Conservation (phyloP, 2,888 invertebrate species). For the Philonicus albiceps region DNA sequence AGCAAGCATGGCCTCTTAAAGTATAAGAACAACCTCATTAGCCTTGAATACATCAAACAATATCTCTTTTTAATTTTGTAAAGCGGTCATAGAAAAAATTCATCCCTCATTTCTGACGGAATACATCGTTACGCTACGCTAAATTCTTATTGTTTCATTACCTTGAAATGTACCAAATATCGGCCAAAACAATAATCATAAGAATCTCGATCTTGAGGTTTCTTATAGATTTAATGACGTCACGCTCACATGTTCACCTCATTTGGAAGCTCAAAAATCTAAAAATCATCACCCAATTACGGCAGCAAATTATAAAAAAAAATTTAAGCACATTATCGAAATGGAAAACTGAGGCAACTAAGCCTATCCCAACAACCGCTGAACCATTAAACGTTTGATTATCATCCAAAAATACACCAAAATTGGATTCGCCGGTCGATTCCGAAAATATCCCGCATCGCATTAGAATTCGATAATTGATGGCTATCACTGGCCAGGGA, state of each 20-base stretch:
- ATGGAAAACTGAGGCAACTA: background rate
- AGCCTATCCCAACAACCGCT: conserved; percentile 20
- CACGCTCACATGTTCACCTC: background rate
- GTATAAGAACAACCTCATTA: background rate
- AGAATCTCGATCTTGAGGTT: background rate
- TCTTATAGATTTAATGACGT: background rate
- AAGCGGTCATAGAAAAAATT: background rate
- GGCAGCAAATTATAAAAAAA: background rate
- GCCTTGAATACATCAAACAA: background rate
- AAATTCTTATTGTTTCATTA: background rate
- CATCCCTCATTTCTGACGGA: background rate
- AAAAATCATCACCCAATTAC: background rate
- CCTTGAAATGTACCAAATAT: background rate
- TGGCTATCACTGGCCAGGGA: background rate
- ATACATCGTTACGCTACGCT: background rate
- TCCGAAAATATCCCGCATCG: background rate
- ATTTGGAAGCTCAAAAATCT: background rate
- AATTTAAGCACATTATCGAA: background rate
- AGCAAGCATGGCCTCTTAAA: background rate
- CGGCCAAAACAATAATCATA: background rate
- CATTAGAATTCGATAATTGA: conserved; percentile 18
- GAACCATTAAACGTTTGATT: conserved; percentile 17
- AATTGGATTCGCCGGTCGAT: background rate
- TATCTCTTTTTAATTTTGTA: background rate
- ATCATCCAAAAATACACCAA: background rate